Conservation (phyloP, 2,113 vertebrate species). For the Barnardius zonarius region DNA sequence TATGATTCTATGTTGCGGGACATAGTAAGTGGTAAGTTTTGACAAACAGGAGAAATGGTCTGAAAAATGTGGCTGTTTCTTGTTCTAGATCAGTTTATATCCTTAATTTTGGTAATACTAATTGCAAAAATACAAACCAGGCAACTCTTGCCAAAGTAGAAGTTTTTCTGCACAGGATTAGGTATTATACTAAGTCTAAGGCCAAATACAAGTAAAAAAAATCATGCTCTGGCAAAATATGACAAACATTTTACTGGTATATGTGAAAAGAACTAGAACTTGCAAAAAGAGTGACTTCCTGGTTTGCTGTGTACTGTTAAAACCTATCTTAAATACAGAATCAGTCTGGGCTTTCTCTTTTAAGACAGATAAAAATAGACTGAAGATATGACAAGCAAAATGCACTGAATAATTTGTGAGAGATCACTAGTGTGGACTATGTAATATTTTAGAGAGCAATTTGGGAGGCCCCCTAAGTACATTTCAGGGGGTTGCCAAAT, state of each 20-base stretch:
- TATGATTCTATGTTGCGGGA: neutral
- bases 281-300: neutral
- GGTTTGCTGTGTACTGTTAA: neutral
- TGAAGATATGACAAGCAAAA: neutral
- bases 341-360: neutral
- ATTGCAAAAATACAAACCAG: neutral
- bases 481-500: neutral
- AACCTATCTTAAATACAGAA: neutral
- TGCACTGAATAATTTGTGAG: neutral
- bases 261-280: neutral
- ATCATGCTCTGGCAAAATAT: neutral
- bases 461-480: rapidly evolving
- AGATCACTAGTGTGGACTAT: neutral
- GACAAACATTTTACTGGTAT: rapidly evolving
- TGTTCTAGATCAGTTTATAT: neutral
- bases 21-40: too few relatives aligned
- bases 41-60: neutral
- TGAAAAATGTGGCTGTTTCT: neutral
- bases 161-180: neutral
- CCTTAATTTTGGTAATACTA: neutral
- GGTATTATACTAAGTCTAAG: neutral
- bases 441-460: neutral
- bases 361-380: neutral
- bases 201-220: neutral
- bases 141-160: neutral